Conservation (phyloP, 1,140 invertebrate species). For the Drosophila varians region DNA sequence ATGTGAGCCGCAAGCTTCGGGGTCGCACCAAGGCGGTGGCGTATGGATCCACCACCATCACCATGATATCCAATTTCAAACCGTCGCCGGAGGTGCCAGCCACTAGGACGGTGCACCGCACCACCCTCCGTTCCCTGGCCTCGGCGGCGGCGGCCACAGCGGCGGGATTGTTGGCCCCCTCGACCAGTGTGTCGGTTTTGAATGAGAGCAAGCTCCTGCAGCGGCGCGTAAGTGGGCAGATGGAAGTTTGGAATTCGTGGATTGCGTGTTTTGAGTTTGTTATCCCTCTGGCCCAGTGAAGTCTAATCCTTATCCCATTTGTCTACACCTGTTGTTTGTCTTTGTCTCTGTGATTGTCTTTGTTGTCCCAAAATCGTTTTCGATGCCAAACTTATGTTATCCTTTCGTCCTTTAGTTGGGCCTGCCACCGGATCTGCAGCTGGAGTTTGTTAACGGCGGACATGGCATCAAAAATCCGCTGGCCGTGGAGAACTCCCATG, state of each 20-base stretch:
- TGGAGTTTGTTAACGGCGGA: conserved; percentile 99
- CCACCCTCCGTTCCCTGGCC: conserved; percentile 60
- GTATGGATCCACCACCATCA: conserved; percentile 58
- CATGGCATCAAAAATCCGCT: conserved; percentile 99
- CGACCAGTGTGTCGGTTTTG: conserved; percentile 83
- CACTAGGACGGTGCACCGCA: conserved; percentile 63
- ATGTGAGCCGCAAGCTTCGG: conserved; percentile 25
- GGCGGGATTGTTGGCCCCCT: conserved; percentile 53
- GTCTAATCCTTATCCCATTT: not conserved
- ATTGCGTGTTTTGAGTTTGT: not conserved
- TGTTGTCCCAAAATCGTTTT: not conserved
- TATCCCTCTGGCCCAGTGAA: too few relatives aligned
- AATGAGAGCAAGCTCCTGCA: conserved; percentile 91
- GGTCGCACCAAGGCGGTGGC: conserved; percentile 55
- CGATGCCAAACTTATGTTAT: not conserved
- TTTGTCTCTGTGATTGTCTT: conserved; percentile 35
- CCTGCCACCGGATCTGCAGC: conserved; percentile 91
- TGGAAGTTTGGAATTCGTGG: too few relatives aligned
- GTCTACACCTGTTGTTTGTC: conserved; percentile 7
- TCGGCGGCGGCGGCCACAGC: conserved; percentile 63
- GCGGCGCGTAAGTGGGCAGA: conserved; percentile 89
- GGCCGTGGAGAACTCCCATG: conserved; percentile 87
- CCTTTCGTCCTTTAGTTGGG: conserved; percentile 87
- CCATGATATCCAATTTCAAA: conserved; percentile 49
- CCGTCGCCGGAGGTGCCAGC: conserved; percentile 47